Evolutionary conservation across 53 echinoderm and acorn worm species (phyloP).

Genomic region (Zoroaster sp.): DNA sequence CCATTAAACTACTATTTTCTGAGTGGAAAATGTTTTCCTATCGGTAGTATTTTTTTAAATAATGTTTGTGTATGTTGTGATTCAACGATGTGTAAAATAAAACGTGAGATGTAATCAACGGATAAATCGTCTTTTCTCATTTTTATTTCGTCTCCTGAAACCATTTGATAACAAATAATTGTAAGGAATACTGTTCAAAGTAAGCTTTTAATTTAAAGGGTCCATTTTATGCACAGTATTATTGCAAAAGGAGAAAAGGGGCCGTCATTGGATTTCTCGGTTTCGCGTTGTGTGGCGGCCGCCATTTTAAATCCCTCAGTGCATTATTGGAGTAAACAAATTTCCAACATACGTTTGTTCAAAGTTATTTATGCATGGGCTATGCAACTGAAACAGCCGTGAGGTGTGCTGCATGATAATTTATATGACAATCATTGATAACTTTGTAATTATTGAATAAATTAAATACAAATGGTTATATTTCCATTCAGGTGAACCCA

Average conservation of each 20-base stretch:
- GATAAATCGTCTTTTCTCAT: no score
- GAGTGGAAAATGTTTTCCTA: no score
- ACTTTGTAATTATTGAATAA: background rate
- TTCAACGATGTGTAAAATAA: no score
- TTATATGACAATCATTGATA: background rate
- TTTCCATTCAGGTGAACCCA: conserved; percentile 60
- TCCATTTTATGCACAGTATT: no score
- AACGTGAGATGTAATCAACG: no score
- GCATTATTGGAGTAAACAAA: conserved; percentile 16
- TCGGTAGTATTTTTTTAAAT: no score
- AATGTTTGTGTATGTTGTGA: no score
- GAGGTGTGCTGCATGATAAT: background rate
- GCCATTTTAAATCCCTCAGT: background rate
- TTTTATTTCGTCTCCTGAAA: no score
- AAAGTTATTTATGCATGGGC: background rate
- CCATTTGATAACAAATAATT: no score
- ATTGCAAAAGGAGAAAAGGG: background rate
- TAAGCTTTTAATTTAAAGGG: no score
- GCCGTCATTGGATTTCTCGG: background rate
- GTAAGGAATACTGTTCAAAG: no score
- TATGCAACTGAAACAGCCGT: conserved; percentile 21
- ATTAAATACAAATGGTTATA: background rate
- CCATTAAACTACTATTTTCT: no score
- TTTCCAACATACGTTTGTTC: background rate
- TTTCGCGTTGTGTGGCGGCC: background rate